Evolutionary conservation across 2,113 vertebrate species (phyloP), one percentile per base, ranked within the genome.

Genomic region (Calyptomena viridis): DNA sequence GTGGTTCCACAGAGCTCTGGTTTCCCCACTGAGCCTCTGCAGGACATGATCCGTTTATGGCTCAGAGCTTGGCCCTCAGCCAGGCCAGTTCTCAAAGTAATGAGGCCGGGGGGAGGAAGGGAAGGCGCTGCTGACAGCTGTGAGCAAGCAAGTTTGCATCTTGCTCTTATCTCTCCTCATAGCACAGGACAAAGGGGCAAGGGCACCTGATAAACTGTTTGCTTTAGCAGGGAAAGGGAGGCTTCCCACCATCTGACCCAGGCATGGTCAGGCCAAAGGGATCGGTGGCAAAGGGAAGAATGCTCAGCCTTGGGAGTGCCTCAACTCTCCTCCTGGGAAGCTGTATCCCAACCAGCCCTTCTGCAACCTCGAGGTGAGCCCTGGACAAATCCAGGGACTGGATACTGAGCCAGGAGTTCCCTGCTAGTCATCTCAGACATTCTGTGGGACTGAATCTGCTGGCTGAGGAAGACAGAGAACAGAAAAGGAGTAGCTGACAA

Each of bases 151-250:
- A 80, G 25, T 74, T 62, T 77, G 82, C 60, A 56, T 78, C 82
- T 64, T 1, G 3, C 73, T 90, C 69, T 90, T 95, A 95, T 93
- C 96, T 91, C 78, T 79, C 58, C 85, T 91, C 62, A 50, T 66
- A 47, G 71, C 58, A 63, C 69, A 77, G 91, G 69, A 84, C 87
- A 92, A 96, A 96, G 92, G 58, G 74, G 90, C 58, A 64, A 76
- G 63, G 90, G 64, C 79, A 85, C 39, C 50, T 8, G 15, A 91
- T 63, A 78, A 89, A 68, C 24, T 69, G 79, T 49, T 84, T 91
- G 81, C 82, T 93, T 95, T 55, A 91, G 74, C 68, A 94, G 84
- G 85, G 82, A 88, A 93, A 96, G 74, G 87, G 72, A 91, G 42
- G 69, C 40, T 85, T 91, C 72, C 68, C 75, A 72, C 27, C 47